These are phyloP conservation scores for Leuctra nigra DNA, from an alignment of 2,888 invertebrate genomes.

Conservation along the genomic window DNA sequence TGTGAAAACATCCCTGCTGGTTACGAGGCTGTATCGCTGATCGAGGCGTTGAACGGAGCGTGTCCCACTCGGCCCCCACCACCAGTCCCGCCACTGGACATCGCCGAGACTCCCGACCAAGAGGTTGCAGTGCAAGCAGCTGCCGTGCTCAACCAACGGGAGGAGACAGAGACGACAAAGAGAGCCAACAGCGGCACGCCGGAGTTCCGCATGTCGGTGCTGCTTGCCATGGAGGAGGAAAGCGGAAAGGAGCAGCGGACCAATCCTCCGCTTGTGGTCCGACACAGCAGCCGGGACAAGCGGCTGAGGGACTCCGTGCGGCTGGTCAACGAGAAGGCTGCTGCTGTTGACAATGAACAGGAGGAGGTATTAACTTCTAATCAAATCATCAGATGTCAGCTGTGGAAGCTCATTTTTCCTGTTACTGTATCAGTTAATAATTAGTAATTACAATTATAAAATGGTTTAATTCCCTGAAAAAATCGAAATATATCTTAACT, in stretches of 20 bases:
- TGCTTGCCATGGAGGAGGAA: constrained; percentile 59
- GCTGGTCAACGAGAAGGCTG: constrained; percentile 53
- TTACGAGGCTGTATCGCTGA: constrained; percentile 88
- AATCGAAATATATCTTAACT: too few relatives aligned
- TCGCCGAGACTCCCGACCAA: constrained; percentile 51
- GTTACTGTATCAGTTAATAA: too few relatives aligned
- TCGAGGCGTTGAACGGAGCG: constrained; percentile 94
- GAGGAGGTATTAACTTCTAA: constrained; percentile 36
- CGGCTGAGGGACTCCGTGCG: constrained; percentile 48
- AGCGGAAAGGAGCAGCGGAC: constrained; percentile 32
- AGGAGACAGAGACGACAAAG: neutral
- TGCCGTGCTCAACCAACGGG: constrained; percentile 52
- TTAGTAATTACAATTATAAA: too few relatives aligned
- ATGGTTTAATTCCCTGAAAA: too few relatives aligned
- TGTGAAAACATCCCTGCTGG: constrained; percentile 85
- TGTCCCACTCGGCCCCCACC: constrained; percentile 46
- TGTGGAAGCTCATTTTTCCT: too few relatives aligned
- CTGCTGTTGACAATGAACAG: constrained; percentile 30
- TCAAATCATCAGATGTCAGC: too few relatives aligned
- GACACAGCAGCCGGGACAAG: constrained; percentile 36
- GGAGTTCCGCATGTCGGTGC: constrained; percentile 68
- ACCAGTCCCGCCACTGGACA: constrained; percentile 30
- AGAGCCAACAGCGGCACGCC: constrained; percentile 58
- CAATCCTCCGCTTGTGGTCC: constrained; percentile 29
- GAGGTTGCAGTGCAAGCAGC: constrained; percentile 57